phyloP scores from a whole-genome alignment of 2,797 vertebrate species.

The Melanotaenia pygmaea region DNA sequence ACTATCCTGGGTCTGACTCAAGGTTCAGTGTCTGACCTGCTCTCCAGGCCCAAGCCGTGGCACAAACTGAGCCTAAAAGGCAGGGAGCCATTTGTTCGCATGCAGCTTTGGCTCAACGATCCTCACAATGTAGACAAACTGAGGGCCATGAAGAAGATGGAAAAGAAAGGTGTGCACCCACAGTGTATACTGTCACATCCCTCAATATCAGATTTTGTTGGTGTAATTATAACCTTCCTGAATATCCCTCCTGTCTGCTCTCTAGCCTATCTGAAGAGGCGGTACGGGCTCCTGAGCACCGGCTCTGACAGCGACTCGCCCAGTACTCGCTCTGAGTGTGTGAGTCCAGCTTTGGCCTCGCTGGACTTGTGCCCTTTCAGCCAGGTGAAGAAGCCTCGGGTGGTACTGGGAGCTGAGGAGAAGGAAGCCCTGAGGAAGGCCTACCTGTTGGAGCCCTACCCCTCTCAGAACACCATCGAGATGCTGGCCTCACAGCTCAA shows the following conservation, averaged over 20 bases:
- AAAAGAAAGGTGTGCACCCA: conserved; percentile 91
- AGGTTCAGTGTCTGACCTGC: conserved; percentile 97
- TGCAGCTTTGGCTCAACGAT: conserved; percentile 99
- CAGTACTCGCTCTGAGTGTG: conserved; percentile 88
- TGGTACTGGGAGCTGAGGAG: conserved; percentile 95
- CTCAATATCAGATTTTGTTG: not conserved
- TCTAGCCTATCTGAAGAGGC: conserved; percentile 94
- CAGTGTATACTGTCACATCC: not conserved
- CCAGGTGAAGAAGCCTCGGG: conserved; percentile 94
- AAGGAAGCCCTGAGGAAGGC: conserved; percentile 95
- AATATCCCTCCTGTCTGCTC: conserved; percentile 20
- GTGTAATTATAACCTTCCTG: not conserved
- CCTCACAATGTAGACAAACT: conserved; percentile 96
- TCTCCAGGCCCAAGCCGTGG: conserved; percentile 98
- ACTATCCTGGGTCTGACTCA: conserved; percentile 97
- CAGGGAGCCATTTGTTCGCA: conserved; percentile 96
- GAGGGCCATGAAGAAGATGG: conserved; percentile 97
- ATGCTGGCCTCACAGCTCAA: conserved; percentile 94
- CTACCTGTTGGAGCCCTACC: conserved; percentile 96
- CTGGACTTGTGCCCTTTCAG: conserved; percentile 90
- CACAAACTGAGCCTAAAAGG: conserved; percentile 99
- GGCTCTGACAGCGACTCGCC: conserved; percentile 95
- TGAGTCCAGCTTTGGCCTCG: conserved; percentile 88
- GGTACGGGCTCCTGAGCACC: conserved; percentile 92
- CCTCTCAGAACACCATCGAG: conserved; percentile 97